A percentile compares a stretch with the other conserved stretches of the same genome.
These are phyloP conservation scores for Cecidostiba fungosa DNA, from an alignment of 2,888 invertebrate genomes.

Conservation along the genomic window DNA sequence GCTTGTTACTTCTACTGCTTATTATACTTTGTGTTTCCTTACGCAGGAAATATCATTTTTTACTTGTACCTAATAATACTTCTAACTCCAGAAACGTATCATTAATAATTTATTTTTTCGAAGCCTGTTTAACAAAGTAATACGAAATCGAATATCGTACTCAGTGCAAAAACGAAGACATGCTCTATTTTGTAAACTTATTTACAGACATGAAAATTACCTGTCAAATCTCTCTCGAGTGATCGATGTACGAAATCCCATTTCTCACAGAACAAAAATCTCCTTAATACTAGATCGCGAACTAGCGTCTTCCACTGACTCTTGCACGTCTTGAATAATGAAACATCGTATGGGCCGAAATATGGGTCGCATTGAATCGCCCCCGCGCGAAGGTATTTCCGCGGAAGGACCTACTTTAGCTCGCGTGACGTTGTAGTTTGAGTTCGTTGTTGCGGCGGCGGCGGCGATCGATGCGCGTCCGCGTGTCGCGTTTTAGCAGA, in stretches of 20 bases:
- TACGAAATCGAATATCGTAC: no score
- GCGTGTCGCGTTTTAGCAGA: conserved; percentile 26
- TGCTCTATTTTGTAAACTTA: no score
- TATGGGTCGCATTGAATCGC: conserved; percentile 34
- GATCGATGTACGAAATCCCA: neutral
- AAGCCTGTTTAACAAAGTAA: no score
- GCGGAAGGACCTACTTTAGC: conserved; percentile 42
- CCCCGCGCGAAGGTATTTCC: conserved; percentile 9
- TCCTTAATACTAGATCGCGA: neutral
- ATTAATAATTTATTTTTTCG: no score
- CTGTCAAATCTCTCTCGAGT: neutral
- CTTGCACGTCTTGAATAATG: neutral
- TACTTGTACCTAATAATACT: no score
- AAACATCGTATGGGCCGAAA: neutral
- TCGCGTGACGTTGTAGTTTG: neutral
- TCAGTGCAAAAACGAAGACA: no score
- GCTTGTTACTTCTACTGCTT: conserved; percentile 24
- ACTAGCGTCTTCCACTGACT: neutral
- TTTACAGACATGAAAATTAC: no score
- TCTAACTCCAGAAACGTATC: no score
- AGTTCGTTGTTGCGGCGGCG: neutral
- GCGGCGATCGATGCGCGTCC: conserved; percentile 40
- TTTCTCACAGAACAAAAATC: neutral
- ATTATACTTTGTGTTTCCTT: neutral
- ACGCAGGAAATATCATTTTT: neutral